These are phyloP conservation scores for Hydrotaea diabolus DNA, from an alignment of 2,888 invertebrate species.

Conservation along the genomic window DNA sequence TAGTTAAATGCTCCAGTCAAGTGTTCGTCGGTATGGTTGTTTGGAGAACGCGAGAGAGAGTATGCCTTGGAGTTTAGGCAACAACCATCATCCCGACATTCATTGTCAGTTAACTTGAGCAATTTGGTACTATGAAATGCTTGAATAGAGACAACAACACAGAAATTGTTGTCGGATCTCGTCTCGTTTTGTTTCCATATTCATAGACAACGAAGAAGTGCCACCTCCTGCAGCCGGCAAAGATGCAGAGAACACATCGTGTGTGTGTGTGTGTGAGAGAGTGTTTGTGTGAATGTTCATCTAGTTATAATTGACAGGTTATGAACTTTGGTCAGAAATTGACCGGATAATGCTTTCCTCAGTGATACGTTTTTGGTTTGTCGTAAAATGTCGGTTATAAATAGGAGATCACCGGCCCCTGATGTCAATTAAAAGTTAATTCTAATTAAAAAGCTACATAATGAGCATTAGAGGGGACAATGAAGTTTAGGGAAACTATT, in stretches of 20 bases:
- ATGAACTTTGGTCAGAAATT: slow-evolving; percentile 50
- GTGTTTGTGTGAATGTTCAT: neutral
- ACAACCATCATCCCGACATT: slow-evolving; percentile 30
- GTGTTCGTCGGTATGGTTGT: neutral
- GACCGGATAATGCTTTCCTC: slow-evolving; percentile 44
- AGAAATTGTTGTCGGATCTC: slow-evolving; percentile 58
- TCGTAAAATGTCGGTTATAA: neutral
- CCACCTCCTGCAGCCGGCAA: neutral
- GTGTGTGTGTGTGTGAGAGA: neutral
- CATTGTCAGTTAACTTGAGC: slow-evolving; percentile 51
- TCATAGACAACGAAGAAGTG: neutral
- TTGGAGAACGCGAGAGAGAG: neutral
- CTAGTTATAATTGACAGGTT: slow-evolving; percentile 37
- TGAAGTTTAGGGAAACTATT: neutral
- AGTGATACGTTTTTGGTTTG: neutral
- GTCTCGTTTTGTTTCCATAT: slow-evolving; percentile 30
- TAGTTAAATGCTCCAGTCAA: slow-evolving; percentile 17
- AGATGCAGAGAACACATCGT: neutral
- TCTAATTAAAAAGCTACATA: slow-evolving; percentile 17
- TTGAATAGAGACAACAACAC: slow-evolving; percentile 23
- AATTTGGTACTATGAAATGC: slow-evolving; percentile 37
- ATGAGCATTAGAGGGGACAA: neutral
- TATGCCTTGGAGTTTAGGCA: neutral
- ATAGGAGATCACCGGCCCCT: neutral
- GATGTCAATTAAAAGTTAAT: slow-evolving; percentile 25